These are phyloP conservation scores for Mareca strepera DNA, from an alignment of 2,797 vertebrate species.

Conservation along the genomic window DNA sequence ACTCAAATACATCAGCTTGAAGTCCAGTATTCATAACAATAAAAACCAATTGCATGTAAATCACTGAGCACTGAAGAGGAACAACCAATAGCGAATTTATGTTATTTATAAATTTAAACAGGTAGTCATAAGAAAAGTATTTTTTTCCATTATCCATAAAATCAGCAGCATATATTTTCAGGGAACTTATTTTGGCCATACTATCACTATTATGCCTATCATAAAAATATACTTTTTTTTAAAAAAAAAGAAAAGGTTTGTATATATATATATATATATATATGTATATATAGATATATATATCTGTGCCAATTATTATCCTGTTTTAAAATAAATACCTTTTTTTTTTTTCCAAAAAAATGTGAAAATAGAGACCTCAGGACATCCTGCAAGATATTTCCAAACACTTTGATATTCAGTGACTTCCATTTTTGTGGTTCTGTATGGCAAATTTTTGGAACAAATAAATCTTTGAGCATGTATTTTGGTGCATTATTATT, in stretches of 20 bases:
- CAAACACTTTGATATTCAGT: neutral
- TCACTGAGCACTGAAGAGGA: neutral
- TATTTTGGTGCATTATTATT: neutral
- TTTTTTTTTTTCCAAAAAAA: neutral
- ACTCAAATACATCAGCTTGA: neutral
- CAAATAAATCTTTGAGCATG: neutral
- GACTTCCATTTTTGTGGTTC: neutral
- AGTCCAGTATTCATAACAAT: neutral
- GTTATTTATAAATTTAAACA: neutral
- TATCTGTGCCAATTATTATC: neutral
- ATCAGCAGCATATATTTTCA: neutral
- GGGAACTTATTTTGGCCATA: neutral
- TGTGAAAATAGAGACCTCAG: neutral
- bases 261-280: neutral
- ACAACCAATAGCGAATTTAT: neutral
- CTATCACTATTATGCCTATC: neutral
- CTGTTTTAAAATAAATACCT: neutral
- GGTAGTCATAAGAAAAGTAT: neutral
- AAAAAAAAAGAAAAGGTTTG: too few relatives aligned
- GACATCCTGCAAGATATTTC: neutral
- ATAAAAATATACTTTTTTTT: neutral
- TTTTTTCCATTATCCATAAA: neutral
- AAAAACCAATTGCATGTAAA: conserved; percentile 24
- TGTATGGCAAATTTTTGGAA: neutral
- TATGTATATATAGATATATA: neutral